Evolutionary conservation across 2,888 invertebrate species (phyloP), one percentile per base, ranked within the genome.

Genomic region (Netelia melanura): DNA sequence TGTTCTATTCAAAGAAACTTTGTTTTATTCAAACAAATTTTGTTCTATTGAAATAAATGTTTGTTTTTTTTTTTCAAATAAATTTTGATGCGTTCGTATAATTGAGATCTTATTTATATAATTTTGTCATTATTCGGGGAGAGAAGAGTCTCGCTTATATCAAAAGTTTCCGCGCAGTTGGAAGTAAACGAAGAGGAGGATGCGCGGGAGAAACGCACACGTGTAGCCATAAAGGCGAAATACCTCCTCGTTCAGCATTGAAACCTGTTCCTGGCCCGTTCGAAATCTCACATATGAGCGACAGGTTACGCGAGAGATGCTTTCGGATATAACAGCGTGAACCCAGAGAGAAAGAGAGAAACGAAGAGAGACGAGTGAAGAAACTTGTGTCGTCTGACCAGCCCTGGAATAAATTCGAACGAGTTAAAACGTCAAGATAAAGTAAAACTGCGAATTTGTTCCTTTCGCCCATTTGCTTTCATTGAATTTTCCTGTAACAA

Each of bases 201-300:
- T 48, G 71, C 65, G 76, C n/a, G 72, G 77, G 54, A 83, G 70
- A 77, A 82, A 61, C 65, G 25, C 71, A 72, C 76, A 65, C 61
- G 75, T 79, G 76, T 44, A 68, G 65, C 64, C 72, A 75, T 68
- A 68, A 86, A 71, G 81, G 68, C 61, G 84, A 83, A 89, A 88
- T 88, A 86, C 89, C 89, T 90, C 89, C 87, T 90, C 87, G 83
- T 67, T 67, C 86, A 67, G 70, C 88, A 89, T 90, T 82, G 76
- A 84, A 88, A 87, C 89, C 89, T 90, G 89, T 83, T 89, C 88
- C 88, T 85, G 85, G 83, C 83, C 87, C 89, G 87, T 88, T 87
- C 85, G 74, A 87, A 88, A 88, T 90, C 88, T 89, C 89, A 88
- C 89, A 89, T 89, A 88, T 89, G 89, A 88, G 88, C 89, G 89